phyloP scores from a whole-genome alignment of 2,888 invertebrate species.

The Cremastobaeus sp. region DNA sequence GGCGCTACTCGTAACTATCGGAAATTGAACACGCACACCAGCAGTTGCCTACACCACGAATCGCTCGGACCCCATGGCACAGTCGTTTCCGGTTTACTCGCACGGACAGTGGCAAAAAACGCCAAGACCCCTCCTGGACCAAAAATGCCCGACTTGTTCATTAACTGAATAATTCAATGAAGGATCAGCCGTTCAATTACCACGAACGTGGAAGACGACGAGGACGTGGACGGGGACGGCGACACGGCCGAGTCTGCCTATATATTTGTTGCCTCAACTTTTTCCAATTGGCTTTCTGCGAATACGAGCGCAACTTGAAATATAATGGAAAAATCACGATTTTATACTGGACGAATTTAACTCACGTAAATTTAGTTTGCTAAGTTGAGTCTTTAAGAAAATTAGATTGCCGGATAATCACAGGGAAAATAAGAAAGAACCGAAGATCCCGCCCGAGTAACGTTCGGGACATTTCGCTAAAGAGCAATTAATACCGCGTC shows the following conservation, averaged over 20 bases:
- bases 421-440: too few species aligned
- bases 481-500: too few species aligned
- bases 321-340: too few species aligned
- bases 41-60: slow-evolving; percentile 50
- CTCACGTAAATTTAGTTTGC: too few species aligned
- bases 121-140: slow-evolving; percentile 23
- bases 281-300: too few species aligned
- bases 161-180: slow-evolving; percentile 56
- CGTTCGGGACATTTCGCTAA: too few species aligned
- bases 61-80: slow-evolving; percentile 39
- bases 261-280: slow-evolving; percentile 30
- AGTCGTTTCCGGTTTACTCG: slow-evolving; percentile 48
- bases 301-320: too few species aligned
- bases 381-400: too few species aligned
- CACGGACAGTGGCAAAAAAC: slow-evolving; percentile 36
- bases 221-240: neutral
- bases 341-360: too few species aligned
- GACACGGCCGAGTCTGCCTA: neutral
- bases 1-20: slow-evolving; percentile 68
- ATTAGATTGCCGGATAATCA: too few species aligned
- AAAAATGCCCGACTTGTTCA: slow-evolving; percentile 56
- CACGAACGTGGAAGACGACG: slow-evolving; percentile 22
- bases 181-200: slow-evolving; percentile 29
- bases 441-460: too few species aligned
- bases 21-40: slow-evolving; percentile 69